Percentiles rank a stretch among this genome's conserved stretches.
These are phyloP conservation scores for Nibea coibor DNA, from an alignment of 2,113 vertebrate genomes.

Conservation along the genomic window DNA sequence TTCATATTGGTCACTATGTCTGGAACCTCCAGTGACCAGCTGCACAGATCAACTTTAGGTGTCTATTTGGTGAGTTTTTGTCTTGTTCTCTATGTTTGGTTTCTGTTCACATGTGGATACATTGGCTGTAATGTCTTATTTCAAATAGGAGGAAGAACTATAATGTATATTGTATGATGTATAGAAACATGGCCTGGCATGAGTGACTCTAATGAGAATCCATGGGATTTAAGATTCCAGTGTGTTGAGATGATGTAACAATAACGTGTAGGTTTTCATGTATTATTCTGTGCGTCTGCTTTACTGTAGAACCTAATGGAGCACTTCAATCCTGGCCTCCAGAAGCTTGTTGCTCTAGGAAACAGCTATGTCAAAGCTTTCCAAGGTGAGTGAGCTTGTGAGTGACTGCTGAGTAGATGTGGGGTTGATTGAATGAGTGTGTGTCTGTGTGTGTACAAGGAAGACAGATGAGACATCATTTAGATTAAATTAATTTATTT, in stretches of 20 bases:
- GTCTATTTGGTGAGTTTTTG: conserved; percentile 81
- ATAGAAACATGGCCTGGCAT: background rate
- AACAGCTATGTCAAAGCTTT: conserved; percentile 94
- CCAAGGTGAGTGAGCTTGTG: conserved; percentile 84
- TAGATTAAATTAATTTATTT: background rate
- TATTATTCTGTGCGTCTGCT: conserved; percentile 4
- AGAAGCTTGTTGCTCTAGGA: conserved; percentile 92
- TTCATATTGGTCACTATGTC: conserved; percentile 73
- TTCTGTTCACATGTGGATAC: background rate
- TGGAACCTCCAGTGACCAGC: conserved; percentile 80
- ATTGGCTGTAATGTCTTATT: background rate
- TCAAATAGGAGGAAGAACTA: conserved; percentile 1
- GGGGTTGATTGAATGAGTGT: background rate
- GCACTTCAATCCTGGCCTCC: conserved; percentile 93
- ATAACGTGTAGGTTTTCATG: background rate
- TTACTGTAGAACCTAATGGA: conserved; percentile 90
- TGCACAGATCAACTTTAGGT: conserved; percentile 82
- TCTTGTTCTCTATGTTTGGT: background rate
- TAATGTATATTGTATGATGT: background rate
- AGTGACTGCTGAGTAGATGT: background rate
- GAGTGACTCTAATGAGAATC: background rate
- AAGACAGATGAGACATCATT: background rate
- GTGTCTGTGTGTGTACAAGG: background rate
- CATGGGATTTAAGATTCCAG: background rate
- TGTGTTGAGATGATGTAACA: background rate